These are phyloP conservation scores for Mylabris phalerata DNA, from an alignment of 1,140 invertebrate species.

Conservation along the genomic window DNA sequence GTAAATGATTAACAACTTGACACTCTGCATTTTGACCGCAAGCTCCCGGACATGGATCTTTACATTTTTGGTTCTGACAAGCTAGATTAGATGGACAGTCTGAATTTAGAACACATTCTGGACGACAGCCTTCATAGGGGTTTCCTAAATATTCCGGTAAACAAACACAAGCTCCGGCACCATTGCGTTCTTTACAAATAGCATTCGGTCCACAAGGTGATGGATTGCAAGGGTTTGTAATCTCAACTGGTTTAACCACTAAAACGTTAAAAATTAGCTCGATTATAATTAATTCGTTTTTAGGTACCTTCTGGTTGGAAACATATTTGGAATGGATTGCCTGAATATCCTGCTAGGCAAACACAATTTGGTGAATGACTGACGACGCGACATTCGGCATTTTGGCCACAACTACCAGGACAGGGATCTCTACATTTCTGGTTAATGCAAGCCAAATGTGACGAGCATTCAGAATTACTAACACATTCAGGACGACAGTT, in stretches of 20 bases:
- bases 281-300: neutral
- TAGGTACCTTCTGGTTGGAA: slow-evolving; percentile 42
- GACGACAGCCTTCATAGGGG: slow-evolving; percentile 54
- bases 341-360: slow-evolving; percentile 49
- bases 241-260: slow-evolving; percentile 29
- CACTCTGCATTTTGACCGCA: slow-evolving; percentile 66
- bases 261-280: slow-evolving; percentile 22
- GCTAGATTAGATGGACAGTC: slow-evolving; percentile 53
- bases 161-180: slow-evolving; percentile 57
- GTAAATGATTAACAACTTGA: slow-evolving; percentile 56
- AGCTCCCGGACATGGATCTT: slow-evolving; percentile 54
- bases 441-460: slow-evolving; percentile 64
- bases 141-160: slow-evolving; percentile 52
- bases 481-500: slow-evolving; percentile 72
- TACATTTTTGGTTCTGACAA: slow-evolving; percentile 54
- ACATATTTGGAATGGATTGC: slow-evolving; percentile 49
- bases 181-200: slow-evolving; percentile 54
- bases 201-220: slow-evolving; percentile 65
- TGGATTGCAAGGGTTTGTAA: slow-evolving; percentile 49
- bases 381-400: slow-evolving; percentile 59
- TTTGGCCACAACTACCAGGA: slow-evolving; percentile 53
- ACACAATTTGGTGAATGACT: slow-evolving; percentile 59
- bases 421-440: slow-evolving; percentile 74
- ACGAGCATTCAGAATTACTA: slow-evolving; percentile 68
- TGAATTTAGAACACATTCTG: slow-evolving; percentile 54